phyloP scores from a whole-genome alignment of 2,888 invertebrate genomes.

The Prosopocoilus inquinatus region DNA sequence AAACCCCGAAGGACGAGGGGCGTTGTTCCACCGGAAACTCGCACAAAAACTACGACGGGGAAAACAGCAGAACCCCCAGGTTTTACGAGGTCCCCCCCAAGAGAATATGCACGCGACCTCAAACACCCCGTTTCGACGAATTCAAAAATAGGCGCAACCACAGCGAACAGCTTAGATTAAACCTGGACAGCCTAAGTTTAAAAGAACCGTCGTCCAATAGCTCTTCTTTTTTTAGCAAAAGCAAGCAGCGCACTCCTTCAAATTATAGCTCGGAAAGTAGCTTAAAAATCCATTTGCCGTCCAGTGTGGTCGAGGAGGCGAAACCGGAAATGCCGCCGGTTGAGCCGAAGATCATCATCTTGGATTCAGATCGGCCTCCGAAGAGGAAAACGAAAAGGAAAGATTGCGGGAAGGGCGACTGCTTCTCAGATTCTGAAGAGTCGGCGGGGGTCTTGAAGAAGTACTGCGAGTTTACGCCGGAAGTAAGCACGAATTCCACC shows the following conservation, averaged over 20 bases:
- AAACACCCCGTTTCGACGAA: constrained; percentile 1
- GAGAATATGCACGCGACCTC: constrained; percentile 8
- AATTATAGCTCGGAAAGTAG: no score
- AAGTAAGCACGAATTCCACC: constrained; percentile 18
- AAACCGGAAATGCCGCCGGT: constrained; percentile 8
- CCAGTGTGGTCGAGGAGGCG: constrained; percentile 13
- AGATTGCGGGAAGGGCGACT: not conserved
- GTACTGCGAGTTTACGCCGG: constrained; percentile 14
- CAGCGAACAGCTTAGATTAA: not conserved
- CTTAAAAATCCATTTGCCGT: constrained; percentile 15
- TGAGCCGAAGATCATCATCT: constrained; percentile 19
- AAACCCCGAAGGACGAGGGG: no score
- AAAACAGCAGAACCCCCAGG: constrained; percentile 7
- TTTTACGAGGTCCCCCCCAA: constrained; percentile 16
- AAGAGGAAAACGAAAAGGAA: constrained; percentile 1
- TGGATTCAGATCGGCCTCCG: constrained; percentile 10
- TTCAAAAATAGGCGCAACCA: not conserved
- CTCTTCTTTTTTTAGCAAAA: no score
- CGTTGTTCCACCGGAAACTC: not conserved
- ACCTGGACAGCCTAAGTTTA: not conserved
- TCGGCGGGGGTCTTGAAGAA: not conserved
- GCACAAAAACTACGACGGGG: not conserved
- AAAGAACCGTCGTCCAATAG: no score
- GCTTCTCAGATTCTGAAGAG: constrained; percentile 1
- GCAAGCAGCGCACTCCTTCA: no score